Base-by-base conservation (phyloP, 2,797 vertebrate species). In the Gallinago stenura region DNA sequence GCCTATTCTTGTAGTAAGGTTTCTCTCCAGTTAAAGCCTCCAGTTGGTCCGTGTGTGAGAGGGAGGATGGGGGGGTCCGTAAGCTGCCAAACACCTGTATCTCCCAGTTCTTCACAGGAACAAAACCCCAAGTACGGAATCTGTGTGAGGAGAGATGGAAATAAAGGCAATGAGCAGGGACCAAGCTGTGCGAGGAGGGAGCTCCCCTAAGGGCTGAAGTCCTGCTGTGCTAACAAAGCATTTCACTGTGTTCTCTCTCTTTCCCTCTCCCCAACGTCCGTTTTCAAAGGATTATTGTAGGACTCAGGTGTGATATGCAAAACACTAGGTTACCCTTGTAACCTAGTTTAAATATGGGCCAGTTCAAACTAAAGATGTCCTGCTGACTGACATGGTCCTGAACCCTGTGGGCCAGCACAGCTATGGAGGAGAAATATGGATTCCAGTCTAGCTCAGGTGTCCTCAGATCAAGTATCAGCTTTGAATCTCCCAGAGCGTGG, bases 1-100 rank as follows among this genome's bases (percentile, higher is more conserved):
- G 80, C 48, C 96, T 97, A 98, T 58, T 99, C 99, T 84, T 99
- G 99, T 57, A 99, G 98, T 56, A 99, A 97, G 61, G 99, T 99
- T 97, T 99, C 99, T 98, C 99, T 99, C 99, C 99, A 99, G 98
- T 99, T 99, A 98, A 99, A 99, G 97, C 99, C 99, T 93, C 99
- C 99, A 58, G 99, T 99, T 54, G 99, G 99, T 97, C 99, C 99
- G 1, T 99, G 99, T 83, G 99, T 99, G 83, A 99, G 98, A 20
- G 99, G 99, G 91, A 99, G 97, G 95, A 99, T 99, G 57, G 99
- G 99, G 9, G 99, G 99, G 72, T 99, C 99, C 6, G 99, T 99
- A 76, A 99, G 98, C 98, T 99, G 99, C 99, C 99, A 99, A 87
- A 99, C 97, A 19, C 99, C 99, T 0, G 99, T 99, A 83, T 99